These are phyloP conservation scores for Vidua chalybeata DNA, from an alignment of 2,113 vertebrate species.

Conservation along the genomic window DNA sequence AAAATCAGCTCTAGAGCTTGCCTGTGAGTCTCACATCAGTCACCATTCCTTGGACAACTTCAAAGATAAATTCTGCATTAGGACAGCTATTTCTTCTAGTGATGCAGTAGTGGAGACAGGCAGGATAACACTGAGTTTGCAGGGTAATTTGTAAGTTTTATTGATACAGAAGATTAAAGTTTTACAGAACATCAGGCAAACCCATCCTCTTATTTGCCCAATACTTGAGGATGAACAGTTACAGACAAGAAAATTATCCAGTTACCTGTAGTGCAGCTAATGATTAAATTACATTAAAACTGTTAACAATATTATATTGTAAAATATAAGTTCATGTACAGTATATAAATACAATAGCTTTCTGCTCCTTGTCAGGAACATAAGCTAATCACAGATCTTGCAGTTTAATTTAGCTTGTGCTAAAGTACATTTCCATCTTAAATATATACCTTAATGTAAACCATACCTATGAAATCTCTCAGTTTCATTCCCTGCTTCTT, in stretches of 20 bases:
- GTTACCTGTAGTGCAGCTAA: constrained; percentile 4
- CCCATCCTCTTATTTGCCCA: neutral
- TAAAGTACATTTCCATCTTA: constrained; percentile 28
- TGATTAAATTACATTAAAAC: constrained; percentile 31
- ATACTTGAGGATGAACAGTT: constrained; percentile 20
- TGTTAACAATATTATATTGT: constrained; percentile 36
- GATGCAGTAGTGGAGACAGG: neutral
- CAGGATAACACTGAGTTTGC: neutral
- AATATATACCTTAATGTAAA: constrained; percentile 21
- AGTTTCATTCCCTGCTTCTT: neutral
- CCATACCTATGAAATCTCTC: neutral
- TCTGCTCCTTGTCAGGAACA: constrained; percentile 36
- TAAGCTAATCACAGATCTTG: constrained; percentile 2
- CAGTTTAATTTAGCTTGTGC: constrained; percentile 18
- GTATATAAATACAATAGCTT: constrained; percentile 35
- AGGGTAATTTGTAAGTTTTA: constrained; percentile 61
- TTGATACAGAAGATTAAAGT: constrained; percentile 50
- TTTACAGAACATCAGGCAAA: constrained; percentile 48
- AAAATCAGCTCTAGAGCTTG: neutral
- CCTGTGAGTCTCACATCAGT: neutral
- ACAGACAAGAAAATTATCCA: constrained; percentile 53
- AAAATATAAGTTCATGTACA: constrained; percentile 39
- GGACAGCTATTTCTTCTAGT: neutral
- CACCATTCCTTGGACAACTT: neutral
- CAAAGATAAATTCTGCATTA: neutral